Evolutionary conservation across 2,888 invertebrate species (phyloP), one percentile per base, ranked within the genome.

Genomic region (Tinea semifulvella): DNA sequence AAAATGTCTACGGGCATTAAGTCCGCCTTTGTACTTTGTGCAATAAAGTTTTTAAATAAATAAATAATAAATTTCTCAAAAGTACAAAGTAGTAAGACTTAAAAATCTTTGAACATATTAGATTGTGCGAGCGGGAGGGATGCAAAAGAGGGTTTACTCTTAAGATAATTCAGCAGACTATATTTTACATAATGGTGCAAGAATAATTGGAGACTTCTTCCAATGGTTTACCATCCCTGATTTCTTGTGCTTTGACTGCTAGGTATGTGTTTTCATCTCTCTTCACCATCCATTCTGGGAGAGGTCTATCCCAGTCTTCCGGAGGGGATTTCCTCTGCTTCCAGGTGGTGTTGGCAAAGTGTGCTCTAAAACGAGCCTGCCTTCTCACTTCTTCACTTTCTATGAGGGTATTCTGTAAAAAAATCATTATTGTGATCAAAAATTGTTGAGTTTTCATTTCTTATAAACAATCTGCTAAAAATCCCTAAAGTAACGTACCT

Each of bases 321-420:
- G 96, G 95, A 0, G 96, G 94, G 25, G 74, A 57, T 4, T 80
- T 81, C 35, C 96, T 74, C 61, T 85, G 89, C 56, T 87, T 83
- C 96, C 96, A 96, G 1, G 88, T 83, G 61, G 90, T 82, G 66
- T 96, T 96, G 43, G 61, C 68, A 52, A 85, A 86, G 64, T 94
- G 92, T 0, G 85, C 83, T 46, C 66, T 63, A 43, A 94, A 63
- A 50, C 96, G 81, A 38, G 75, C 67, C 20, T 80, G 53, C 47
- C 90, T 82, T 40, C 92, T 80, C 5, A 65, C 60, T 55, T 82
- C 85, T 76, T 95, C 95, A 68, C 90, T 92, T 43, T 83, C 68
- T 39, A 95, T 80, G 45, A 96, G 52, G 10, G 85, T 77, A 48
- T 82, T 69, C 90, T 90, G 57, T 10, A 55, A 53, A 43, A 53